phyloP scores from a whole-genome alignment of 2,113 vertebrate species.

The Pseudolaguvia tuberculata region DNA sequence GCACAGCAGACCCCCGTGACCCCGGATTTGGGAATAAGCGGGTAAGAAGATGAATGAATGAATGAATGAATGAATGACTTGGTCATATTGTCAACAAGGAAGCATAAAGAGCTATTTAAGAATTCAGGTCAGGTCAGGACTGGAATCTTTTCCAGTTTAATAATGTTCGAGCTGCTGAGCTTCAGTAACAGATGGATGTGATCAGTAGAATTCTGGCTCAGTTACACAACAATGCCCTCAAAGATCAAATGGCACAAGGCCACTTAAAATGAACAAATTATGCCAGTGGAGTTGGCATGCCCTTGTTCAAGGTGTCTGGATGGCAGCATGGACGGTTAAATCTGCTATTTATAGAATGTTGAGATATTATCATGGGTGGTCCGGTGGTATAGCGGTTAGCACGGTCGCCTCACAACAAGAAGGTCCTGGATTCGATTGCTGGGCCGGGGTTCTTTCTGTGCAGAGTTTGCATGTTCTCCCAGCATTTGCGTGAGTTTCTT shows the following conservation, averaged over 20 bases:
- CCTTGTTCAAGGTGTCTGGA: neutral
- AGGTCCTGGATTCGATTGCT: no score
- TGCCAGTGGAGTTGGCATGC: neutral
- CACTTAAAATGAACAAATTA: constrained; percentile 28
- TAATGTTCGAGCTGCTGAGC: constrained; percentile 14
- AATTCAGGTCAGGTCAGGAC: constrained; percentile 18
- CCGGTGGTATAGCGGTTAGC: no score
- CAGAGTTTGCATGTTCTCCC: no score
- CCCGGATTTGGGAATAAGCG: no score
- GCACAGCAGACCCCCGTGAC: no score
- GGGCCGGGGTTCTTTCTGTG: no score
- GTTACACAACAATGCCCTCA: constrained; percentile 13
- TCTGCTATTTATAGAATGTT: neutral
- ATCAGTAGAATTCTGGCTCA: constrained; percentile 17
- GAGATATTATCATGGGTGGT: no score
- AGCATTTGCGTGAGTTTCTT: no score
- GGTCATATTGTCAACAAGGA: neutral
- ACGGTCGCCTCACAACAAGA: no score
- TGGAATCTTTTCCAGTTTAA: neutral
- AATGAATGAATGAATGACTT: no score
- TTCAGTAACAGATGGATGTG: constrained; percentile 29
- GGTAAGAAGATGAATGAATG: no score
- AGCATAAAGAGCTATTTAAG: neutral
- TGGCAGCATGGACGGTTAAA: neutral
- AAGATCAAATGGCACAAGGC: neutral